phyloP scores from a whole-genome alignment of 2,113 vertebrate genomes.

The Stigmatopora argus region DNA sequence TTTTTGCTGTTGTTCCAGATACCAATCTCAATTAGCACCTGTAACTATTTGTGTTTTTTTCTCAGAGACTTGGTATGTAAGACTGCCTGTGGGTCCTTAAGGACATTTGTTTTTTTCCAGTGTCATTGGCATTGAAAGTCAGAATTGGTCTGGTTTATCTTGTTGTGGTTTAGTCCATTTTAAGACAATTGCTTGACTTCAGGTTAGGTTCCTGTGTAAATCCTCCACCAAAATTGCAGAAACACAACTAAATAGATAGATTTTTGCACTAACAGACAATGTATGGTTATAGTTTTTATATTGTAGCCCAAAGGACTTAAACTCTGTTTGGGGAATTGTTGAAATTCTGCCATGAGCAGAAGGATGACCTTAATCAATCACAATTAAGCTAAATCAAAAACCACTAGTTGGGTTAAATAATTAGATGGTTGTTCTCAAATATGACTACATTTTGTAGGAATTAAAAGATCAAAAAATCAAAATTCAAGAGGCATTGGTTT shows the following conservation, averaged over 20 bases:
- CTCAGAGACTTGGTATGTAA: not conserved
- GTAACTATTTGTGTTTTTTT: not conserved
- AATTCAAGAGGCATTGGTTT: constrained; percentile 1
- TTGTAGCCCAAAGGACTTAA: not conserved
- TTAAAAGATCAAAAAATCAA: not conserved
- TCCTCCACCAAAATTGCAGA: not conserved
- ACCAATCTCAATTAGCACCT: not conserved
- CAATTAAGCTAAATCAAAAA: not conserved
- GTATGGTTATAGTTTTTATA: not conserved
- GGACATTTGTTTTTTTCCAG: not conserved
- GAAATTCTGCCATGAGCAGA: not conserved
- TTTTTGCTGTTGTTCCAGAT: not conserved
- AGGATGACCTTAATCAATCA: not conserved
- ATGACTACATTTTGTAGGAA: not conserved
- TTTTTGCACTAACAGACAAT: not conserved
- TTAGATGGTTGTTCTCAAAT: not conserved
- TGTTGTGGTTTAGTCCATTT: not conserved
- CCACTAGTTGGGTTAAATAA: not conserved
- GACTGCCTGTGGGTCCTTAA: not conserved
- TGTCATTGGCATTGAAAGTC: not conserved
- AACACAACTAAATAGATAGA: not conserved
- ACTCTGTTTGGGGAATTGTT: not conserved
- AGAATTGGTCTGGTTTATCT: not conserved
- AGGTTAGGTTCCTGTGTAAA: not conserved
- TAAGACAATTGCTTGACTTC: not conserved